Evolutionary conservation across 2,113 vertebrate genomes (phyloP), one percentile per base, ranked within the genome.

Genomic region (Capra hircus): DNA sequence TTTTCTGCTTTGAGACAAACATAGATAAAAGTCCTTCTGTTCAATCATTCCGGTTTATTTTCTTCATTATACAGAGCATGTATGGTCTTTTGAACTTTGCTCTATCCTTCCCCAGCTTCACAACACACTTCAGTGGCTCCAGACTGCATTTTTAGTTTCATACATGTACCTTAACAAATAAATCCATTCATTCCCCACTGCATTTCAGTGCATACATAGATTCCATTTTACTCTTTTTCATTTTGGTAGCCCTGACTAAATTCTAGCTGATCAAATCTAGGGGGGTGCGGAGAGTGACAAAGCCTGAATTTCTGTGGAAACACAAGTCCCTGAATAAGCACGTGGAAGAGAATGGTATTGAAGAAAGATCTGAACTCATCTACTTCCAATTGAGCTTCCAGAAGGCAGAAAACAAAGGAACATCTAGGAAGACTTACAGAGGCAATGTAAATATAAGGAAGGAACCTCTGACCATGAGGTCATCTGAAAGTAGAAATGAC

Each of bases 131-230:
- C 19, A 80, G 3, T 27, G 53, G 14, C 3, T 53, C 23, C 53
- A 74, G 8, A 15, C 17, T 71, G 7, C 45, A 9, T 94, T 48
- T 16, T 80, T 15, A 86, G 33, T 21, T 55, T 3, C 1, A 27
- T 62, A 16, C 0, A 87, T 33, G 9, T 23, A 74, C 3, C 33
- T 91, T 60, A 77, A 21, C 21, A 91, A 27, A 92, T 53, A 84
- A 93, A 55, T 50, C 1, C 9, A 36, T n/a, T 2, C 5, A 52
- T 71, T 83, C 28, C 50, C 2, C 21, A 2, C 2, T 89, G 36
- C 3, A 52, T 3, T 50, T 1, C 19, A n/a, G 16, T n/a, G 1
- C 9, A 23, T 1, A 33, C 3, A 1, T 17, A 36, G 27, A 80
- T 15, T 80, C 7, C 6, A 36, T 30, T 80, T n/a, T 33, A 67